Evolutionary conservation across 1,140 invertebrate genomes (phyloP).

Genomic region (Plectus sambesii): DNA sequence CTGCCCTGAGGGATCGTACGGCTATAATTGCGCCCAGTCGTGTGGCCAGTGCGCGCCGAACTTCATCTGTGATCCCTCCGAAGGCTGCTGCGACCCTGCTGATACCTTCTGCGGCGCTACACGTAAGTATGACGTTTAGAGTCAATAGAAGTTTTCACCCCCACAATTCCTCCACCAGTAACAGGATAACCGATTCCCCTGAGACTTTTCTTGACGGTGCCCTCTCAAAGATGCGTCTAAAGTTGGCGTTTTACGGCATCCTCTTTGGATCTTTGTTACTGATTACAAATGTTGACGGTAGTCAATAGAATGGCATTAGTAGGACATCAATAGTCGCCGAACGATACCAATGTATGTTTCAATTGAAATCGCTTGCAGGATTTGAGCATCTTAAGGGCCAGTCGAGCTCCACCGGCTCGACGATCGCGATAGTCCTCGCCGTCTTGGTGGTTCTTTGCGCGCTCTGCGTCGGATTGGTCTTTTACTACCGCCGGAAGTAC

Average conservation of each 20-base stretch:
- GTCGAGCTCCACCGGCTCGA: slow-evolving; percentile 2
- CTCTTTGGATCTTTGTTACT: too few relatives aligned
- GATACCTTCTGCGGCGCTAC: slow-evolving; percentile 30
- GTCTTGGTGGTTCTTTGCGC: slow-evolving; percentile 6
- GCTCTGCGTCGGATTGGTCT: slow-evolving; percentile 4
- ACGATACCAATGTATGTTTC: slow-evolving; percentile 15
- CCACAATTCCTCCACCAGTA: too few relatives aligned
- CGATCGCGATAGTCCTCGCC: not conserved
- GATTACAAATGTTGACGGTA: too few relatives aligned
- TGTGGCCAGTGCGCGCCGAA: slow-evolving; percentile 37
- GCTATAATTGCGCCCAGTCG: slow-evolving; percentile 47
- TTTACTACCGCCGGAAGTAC: slow-evolving; percentile 39
- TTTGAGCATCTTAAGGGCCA: slow-evolving; percentile 15
- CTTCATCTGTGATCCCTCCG: slow-evolving; percentile 61
- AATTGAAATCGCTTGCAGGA: slow-evolving; percentile 11
- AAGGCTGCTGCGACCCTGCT: slow-evolving; percentile 60
- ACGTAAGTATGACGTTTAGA: slow-evolving; percentile 17
- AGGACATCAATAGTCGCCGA: slow-evolving; percentile 22
- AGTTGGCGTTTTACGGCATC: too few relatives aligned
- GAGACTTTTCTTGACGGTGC: too few relatives aligned
- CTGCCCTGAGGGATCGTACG: slow-evolving; percentile 52
- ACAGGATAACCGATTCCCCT: too few relatives aligned
- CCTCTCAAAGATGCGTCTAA: too few relatives aligned
- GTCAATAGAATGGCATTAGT: not conserved
- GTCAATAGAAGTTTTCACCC: too few relatives aligned